Conservation (phyloP, 2,797 vertebrate species). For the Sternotherus odoratus region DNA sequence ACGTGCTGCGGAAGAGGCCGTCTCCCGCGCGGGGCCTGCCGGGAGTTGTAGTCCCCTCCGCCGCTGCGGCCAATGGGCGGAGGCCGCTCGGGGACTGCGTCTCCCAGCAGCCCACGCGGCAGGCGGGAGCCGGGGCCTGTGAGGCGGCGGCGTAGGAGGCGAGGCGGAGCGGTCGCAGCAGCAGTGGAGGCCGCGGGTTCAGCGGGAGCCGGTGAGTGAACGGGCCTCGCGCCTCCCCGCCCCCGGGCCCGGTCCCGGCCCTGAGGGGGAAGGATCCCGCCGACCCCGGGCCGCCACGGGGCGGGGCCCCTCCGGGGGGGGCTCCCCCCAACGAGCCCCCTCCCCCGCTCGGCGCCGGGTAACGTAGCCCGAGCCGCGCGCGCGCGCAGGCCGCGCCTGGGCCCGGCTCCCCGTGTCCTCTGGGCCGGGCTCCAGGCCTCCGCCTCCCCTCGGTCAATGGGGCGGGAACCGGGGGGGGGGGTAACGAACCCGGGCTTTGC, state of each 20-base stretch:
- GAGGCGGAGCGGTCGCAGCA: conserved; percentile 47
- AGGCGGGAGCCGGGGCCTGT: background rate
- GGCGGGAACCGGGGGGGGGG: too few relatives aligned
- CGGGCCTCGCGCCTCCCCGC: background rate
- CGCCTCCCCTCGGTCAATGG: too few relatives aligned
- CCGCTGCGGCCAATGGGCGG: rapidly evolving
- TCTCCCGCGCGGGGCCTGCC: rapidly evolving
- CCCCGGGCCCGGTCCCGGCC: too few relatives aligned
- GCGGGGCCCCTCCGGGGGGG: too few relatives aligned
- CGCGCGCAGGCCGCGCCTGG: too few relatives aligned
- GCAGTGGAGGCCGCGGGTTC: background rate
- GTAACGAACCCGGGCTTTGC: too few relatives aligned
- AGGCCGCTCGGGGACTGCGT: background rate
- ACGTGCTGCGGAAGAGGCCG: background rate
- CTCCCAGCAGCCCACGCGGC: conserved; percentile 21
- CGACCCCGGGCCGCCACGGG: too few relatives aligned
- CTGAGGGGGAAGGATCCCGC: too few relatives aligned
- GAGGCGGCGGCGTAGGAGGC: conserved; percentile 28
- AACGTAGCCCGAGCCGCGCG: too few relatives aligned
- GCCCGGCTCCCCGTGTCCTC: too few relatives aligned
- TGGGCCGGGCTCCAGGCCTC: too few relatives aligned
- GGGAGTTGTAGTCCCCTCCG: rapidly evolving
- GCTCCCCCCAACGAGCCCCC: rapidly evolving
- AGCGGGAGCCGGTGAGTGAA: background rate
- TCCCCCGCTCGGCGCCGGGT: too few relatives aligned